These are phyloP conservation scores for Anadara kagoshimensis DNA, from an alignment of 1,140 invertebrate genomes.

Conservation along the genomic window DNA sequence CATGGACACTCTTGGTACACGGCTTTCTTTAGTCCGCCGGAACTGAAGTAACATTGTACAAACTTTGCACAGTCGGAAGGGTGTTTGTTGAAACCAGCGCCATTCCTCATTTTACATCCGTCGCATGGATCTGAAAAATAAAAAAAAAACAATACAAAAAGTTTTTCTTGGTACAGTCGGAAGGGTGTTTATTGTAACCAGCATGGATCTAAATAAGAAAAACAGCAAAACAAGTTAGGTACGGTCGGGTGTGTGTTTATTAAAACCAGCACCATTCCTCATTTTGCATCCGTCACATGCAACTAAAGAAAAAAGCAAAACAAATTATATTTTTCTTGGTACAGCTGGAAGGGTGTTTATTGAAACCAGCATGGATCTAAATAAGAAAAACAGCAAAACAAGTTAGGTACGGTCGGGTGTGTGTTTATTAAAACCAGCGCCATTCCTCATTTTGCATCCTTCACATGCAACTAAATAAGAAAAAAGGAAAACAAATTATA, in stretches of 20 bases:
- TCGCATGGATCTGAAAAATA: conserved; percentile 39
- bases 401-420: conserved; percentile 39
- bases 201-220: conserved; percentile 35
- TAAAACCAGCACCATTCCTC: conserved; percentile 44
- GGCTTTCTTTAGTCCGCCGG: conserved; percentile 17
- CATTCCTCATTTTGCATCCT: conserved; percentile 42
- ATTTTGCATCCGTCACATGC: conserved; percentile 44
- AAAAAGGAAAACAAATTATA: neutral
- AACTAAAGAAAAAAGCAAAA: conserved; percentile 2
- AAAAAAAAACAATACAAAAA: too few relatives aligned
- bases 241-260: conserved; percentile 39
- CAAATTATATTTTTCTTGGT: neutral
- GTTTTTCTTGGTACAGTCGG: conserved; percentile 32
- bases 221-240: conserved; percentile 39
- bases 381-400: conserved; percentile 24
- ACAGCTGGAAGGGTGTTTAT: neutral
- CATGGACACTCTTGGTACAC: conserved; percentile 37
- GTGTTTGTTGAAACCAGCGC: conserved; percentile 44
- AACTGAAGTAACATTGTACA: conserved; percentile 45
- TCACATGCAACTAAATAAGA: conserved; percentile 36
- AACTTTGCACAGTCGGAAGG: conserved; percentile 42
- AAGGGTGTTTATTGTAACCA: conserved; percentile 22
- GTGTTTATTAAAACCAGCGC: conserved; percentile 44
- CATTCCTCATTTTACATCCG: conserved; percentile 43
- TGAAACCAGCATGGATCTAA: neutral